Conservation (phyloP, 2,888 invertebrate genomes). For the Tetrapedia diversipes region DNA sequence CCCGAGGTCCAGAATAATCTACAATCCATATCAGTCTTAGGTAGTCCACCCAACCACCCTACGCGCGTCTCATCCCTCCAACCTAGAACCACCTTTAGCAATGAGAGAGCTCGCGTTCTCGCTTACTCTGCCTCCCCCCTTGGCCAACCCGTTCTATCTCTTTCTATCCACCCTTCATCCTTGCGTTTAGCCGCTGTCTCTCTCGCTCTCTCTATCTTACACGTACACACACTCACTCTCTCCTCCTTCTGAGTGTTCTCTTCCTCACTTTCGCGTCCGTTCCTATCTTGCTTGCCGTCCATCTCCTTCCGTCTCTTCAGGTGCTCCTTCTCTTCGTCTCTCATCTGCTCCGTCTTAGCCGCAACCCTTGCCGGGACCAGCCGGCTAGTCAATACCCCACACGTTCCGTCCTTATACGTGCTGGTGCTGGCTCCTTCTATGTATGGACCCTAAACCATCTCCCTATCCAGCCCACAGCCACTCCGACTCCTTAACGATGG, state of each 20-base stretch:
- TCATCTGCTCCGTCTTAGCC: conserved; percentile 78
- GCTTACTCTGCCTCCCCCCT: conserved; percentile 31
- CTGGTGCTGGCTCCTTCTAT: conserved; percentile 73
- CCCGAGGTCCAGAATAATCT: conserved; percentile 83
- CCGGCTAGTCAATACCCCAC: conserved; percentile 82
- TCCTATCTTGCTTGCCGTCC: conserved; percentile 75
- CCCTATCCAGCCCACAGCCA: conserved; percentile 71
- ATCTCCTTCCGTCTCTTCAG: conserved; percentile 62
- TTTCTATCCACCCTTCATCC: conserved; percentile 26
- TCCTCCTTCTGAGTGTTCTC: conserved; percentile 54
- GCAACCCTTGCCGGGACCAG: conserved; percentile 80
- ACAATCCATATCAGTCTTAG: conserved; percentile 83
- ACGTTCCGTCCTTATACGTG: conserved; percentile 76
- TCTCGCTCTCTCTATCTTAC: conserved; percentile 43
- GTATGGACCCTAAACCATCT: conserved; percentile 76
- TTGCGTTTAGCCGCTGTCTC: conserved; percentile 17
- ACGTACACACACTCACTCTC: too few relatives aligned
- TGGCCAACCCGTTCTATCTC: conserved; percentile 5
- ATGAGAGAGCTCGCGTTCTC: conserved; percentile 67
- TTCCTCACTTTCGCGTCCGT: conserved; percentile 63
- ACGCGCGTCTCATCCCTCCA: conserved; percentile 61
- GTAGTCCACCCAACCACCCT: conserved; percentile 76
- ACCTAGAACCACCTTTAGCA: conserved; percentile 77
- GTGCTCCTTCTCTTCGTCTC: conserved; percentile 51
- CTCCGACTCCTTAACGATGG: conserved; percentile 75